Percentiles rank a stretch among this genome's conserved stretches.
phyloP scores from a whole-genome alignment of 2,113 vertebrate genomes.

The Marmota monax region DNA sequence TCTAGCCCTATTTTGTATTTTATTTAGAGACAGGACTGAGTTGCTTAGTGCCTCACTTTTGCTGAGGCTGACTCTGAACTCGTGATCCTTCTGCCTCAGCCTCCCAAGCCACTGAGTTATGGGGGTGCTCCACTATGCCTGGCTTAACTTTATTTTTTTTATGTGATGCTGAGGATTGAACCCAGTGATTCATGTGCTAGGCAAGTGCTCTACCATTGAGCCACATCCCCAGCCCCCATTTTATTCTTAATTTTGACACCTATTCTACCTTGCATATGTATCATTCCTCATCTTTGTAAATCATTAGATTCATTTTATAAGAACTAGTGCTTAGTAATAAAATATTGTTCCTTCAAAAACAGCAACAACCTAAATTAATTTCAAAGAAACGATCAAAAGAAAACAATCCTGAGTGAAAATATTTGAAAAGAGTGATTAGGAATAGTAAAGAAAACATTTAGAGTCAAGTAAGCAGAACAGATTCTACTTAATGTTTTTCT shows the following conservation, averaged over 20 bases:
- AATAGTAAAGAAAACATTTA: neutral
- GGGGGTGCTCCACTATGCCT: too few species aligned
- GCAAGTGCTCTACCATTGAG: too few species aligned
- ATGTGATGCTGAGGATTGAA: too few species aligned
- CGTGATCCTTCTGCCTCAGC: too few species aligned
- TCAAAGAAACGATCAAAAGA: neutral
- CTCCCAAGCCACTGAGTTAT: too few species aligned
- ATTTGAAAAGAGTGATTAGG: neutral
- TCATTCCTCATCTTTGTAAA: neutral
- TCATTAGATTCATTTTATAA: conserved; percentile 26
- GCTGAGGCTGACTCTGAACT: too few species aligned
- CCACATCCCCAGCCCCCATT: neutral
- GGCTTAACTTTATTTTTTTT: too few species aligned
- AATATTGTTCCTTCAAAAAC: conserved; percentile 1
- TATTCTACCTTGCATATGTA: neutral
- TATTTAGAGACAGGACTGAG: too few species aligned
- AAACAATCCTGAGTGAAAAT: neutral
- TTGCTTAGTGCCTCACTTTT: too few species aligned
- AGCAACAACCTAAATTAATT: neutral
- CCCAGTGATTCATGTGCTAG: too few species aligned
- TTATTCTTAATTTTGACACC: neutral
- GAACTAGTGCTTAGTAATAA: conserved; percentile 28
- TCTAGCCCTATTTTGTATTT: too few species aligned
- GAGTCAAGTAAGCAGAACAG: conserved; percentile 5
- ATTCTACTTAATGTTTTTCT: neutral